Conservation (phyloP, 1,140 invertebrate species). For the Calliopsis andreniformis region DNA sequence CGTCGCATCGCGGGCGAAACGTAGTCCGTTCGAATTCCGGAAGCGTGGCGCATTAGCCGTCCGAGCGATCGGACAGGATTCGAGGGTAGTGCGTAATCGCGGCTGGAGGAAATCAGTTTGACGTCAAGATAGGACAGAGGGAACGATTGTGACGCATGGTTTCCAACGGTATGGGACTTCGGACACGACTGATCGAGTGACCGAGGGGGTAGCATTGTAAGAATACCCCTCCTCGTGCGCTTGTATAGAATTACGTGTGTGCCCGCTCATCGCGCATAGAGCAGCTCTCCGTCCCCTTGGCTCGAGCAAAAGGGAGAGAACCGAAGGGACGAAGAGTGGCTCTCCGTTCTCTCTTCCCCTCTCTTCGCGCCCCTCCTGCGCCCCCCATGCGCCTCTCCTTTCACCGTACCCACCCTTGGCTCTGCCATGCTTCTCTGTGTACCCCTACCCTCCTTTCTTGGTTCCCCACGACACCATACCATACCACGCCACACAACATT, state of each 20-base stretch:
- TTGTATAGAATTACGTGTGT: constrained; percentile 78
- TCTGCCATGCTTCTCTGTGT: background rate
- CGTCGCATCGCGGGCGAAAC: constrained; percentile 11
- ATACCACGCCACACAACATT: background rate
- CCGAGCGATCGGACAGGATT: background rate
- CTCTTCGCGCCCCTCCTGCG: constrained; percentile 23
- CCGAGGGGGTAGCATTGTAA: constrained; percentile 80
- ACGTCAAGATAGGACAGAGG: constrained; percentile 23
- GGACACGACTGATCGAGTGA: constrained; percentile 81
- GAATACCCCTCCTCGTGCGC: constrained; percentile 77
- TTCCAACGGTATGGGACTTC: constrained; percentile 74
- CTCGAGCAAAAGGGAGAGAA: constrained; percentile 49
- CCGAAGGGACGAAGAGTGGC: constrained; percentile 59
- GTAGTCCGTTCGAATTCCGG: background rate
- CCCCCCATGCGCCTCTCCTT: constrained; percentile 22
- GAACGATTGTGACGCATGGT: constrained; percentile 41
- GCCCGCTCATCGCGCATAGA: constrained; percentile 59
- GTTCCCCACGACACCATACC: constrained; percentile 38
- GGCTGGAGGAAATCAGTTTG: too few species aligned
- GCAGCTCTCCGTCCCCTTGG: constrained; percentile 55
- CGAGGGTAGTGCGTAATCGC: background rate
- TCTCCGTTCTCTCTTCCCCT: constrained; percentile 38
- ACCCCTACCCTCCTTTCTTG: constrained; percentile 45
- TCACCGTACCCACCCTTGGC: constrained; percentile 35
- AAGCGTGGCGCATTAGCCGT: background rate